These are phyloP conservation scores for Polia nebulosa DNA, from an alignment of 2,888 invertebrate species.

Conservation along the genomic window DNA sequence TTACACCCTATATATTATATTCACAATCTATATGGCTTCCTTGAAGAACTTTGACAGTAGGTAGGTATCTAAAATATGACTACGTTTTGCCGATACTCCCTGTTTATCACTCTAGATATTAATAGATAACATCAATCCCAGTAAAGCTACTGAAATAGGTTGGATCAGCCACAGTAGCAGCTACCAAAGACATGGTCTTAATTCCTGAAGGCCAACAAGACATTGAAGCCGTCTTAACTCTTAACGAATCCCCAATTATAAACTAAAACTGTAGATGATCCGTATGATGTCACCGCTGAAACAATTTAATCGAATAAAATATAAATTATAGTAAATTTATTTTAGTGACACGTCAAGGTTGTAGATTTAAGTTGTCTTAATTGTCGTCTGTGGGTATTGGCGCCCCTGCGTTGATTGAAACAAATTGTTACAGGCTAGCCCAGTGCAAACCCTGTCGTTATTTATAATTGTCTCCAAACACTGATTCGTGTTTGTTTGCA, in stretches of 20 bases:
- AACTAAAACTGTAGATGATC: slow-evolving; percentile 38
- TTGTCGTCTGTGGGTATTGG: slow-evolving; percentile 47
- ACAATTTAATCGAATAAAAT: slow-evolving; percentile 54
- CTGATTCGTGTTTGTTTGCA: slow-evolving; percentile 56
- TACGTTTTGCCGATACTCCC: too few relatives aligned
- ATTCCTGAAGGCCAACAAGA: not conserved
- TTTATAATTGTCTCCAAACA: slow-evolving; percentile 61
- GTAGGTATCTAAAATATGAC: too few relatives aligned
- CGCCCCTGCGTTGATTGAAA: slow-evolving; percentile 52
- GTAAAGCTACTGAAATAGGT: not conserved
- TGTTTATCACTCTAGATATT: too few relatives aligned
- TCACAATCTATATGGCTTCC: too few relatives aligned
- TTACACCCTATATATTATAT: too few relatives aligned
- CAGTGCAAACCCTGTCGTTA: slow-evolving; percentile 48
- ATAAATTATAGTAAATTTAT: slow-evolving; percentile 54
- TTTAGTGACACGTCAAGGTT: slow-evolving; percentile 53
- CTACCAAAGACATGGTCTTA: not conserved
- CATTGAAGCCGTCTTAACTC: not conserved
- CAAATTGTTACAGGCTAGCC: slow-evolving; percentile 48
- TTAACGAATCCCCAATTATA: not conserved
- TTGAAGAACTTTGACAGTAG: too few relatives aligned
- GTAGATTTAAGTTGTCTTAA: slow-evolving; percentile 47
- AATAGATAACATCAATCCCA: too few relatives aligned
- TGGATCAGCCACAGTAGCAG: not conserved
- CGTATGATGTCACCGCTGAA: slow-evolving; percentile 42